A percentile compares a stretch with the other conserved stretches of the same genome.
Evolutionary conservation across 1,140 invertebrate genomes (phyloP).

Genomic region (Ips nitidus): DNA sequence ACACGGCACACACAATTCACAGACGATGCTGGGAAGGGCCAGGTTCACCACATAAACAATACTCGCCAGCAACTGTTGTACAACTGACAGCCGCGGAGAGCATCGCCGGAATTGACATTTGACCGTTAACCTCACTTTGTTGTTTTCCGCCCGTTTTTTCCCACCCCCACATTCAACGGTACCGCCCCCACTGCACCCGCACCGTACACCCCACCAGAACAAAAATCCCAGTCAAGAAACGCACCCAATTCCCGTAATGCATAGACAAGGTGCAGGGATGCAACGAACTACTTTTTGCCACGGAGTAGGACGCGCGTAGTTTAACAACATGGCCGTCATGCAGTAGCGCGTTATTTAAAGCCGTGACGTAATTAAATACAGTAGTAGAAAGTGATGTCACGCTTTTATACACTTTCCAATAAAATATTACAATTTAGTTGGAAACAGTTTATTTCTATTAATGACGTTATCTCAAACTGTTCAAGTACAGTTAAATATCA

Average conservation of each 20-base stretch:
- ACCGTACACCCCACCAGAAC: too few relatives aligned
- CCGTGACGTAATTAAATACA: background rate
- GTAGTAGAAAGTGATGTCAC: background rate
- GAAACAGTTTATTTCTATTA: too few relatives aligned
- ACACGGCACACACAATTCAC: constrained; percentile 51
- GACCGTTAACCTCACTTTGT: background rate
- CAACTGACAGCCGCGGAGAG: constrained; percentile 4
- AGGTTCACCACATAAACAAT: constrained; percentile 48
- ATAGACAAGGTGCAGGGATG: too few relatives aligned
- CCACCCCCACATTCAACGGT: too few relatives aligned
- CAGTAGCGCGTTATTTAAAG: constrained; percentile 20
- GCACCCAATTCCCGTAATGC: too few relatives aligned
- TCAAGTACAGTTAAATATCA: background rate
- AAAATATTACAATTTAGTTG: background rate
- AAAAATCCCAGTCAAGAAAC: too few relatives aligned
- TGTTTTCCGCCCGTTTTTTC: background rate
- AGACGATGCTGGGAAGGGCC: constrained; percentile 51
- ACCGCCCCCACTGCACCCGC: too few relatives aligned
- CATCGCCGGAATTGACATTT: background rate
- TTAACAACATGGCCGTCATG: constrained; percentile 10
- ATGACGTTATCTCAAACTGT: background rate
- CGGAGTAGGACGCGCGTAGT: constrained; percentile 1
- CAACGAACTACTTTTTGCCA: constrained; percentile 13
- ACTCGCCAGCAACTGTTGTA: constrained; percentile 21
- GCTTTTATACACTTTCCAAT: background rate